Percentiles rank a stretch among this genome's conserved stretches.
Conservation (phyloP, 2,113 vertebrate genomes). For the Indicator maculatus region DNA sequence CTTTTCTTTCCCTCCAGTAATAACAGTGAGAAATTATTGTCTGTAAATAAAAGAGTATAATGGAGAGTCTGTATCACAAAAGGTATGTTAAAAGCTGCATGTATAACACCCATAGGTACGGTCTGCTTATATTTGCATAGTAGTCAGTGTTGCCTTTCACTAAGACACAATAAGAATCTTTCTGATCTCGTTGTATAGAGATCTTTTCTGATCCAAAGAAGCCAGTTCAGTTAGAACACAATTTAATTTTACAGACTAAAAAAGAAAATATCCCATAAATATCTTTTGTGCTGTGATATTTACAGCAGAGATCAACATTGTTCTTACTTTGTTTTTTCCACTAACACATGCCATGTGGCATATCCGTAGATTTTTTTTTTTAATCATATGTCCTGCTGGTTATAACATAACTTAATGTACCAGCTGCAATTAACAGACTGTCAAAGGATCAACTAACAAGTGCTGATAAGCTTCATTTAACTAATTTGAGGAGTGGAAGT, state of each 20-base stretch:
- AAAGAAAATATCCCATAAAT: not conserved
- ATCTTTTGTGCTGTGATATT: not conserved
- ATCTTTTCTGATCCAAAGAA: not conserved
- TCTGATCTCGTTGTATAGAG: not conserved
- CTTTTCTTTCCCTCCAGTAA: conserved; percentile 57
- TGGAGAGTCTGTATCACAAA: conserved; percentile 30
- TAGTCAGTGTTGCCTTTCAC: not conserved
- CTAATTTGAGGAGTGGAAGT: conserved; percentile 83
- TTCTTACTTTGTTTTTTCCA: conserved; percentile 14
- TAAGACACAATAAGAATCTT: not conserved
- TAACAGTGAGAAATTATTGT: conserved; percentile 66
- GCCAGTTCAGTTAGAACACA: not conserved
- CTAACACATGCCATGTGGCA: not conserved
- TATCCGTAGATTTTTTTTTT: conserved; percentile 34
- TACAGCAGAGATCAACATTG: conserved; percentile 7
- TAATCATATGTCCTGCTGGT: conserved; percentile 63
- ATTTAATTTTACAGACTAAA: conserved; percentile 16
- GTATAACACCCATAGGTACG: not conserved
- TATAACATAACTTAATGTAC: conserved; percentile 83
- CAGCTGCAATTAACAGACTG: conserved; percentile 87
- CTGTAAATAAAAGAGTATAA: conserved; percentile 65
- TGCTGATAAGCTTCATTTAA: conserved; percentile 85
- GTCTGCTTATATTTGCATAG: not conserved
- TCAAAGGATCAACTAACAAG: conserved; percentile 83
- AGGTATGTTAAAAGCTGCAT: conserved; percentile 27